phyloP scores from a whole-genome alignment of 2,797 vertebrate species.

The Notolabrus celidotus region DNA sequence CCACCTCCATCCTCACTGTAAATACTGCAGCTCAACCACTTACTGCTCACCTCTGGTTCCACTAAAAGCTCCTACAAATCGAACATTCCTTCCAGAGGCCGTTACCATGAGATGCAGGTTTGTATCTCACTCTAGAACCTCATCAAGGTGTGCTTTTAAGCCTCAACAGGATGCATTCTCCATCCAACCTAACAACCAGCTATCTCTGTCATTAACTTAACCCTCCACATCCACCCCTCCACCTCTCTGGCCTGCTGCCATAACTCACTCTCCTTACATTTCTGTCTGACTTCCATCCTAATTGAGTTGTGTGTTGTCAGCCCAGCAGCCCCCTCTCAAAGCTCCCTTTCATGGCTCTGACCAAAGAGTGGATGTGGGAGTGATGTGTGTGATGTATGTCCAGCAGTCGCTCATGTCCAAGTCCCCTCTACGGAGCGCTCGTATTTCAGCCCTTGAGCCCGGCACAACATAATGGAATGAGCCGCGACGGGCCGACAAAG shows the following conservation, averaged over 20 bases:
- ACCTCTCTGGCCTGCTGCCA: slow-evolving; percentile 41
- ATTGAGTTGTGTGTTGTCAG: slow-evolving; percentile 76
- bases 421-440: slow-evolving; percentile 61
- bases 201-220: slow-evolving; percentile 6
- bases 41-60: too few species aligned
- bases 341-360: slow-evolving; percentile 64
- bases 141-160: background rate
- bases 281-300: slow-evolving; percentile 66
- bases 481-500: slow-evolving; percentile 54
- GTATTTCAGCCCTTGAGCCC: slow-evolving; percentile 68
- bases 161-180: background rate
- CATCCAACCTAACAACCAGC: background rate
- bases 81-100: too few species aligned
- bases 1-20: too few species aligned
- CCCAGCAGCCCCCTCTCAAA: slow-evolving; percentile 55
- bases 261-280: slow-evolving; percentile 68
- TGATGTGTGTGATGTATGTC: slow-evolving; percentile 77
- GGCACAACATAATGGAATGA: slow-evolving; percentile 65
- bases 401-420: slow-evolving; percentile 71
- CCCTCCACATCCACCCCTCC: background rate
- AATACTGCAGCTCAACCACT: too few species aligned
- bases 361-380: slow-evolving; percentile 68
- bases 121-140: too few species aligned
- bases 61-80: too few species aligned
- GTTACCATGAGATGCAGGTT: too few species aligned